phyloP scores from a whole-genome alignment of 2,797 vertebrate species.

The Brachymystax lenok region DNA sequence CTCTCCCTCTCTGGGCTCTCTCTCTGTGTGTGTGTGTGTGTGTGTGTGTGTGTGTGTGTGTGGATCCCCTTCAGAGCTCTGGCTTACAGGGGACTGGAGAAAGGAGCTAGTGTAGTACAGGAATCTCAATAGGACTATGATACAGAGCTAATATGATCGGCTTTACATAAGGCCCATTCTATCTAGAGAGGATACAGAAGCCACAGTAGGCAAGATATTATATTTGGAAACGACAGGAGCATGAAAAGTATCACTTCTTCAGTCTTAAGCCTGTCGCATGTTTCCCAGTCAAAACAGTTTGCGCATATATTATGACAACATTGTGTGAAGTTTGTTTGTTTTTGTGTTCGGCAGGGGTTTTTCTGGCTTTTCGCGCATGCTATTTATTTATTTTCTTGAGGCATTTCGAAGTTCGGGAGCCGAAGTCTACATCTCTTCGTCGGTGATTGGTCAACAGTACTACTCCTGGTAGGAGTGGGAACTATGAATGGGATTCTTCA shows the following conservation, averaged over 20 bases:
- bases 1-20: not conserved
- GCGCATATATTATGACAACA: too few species aligned
- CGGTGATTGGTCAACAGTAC: too few species aligned
- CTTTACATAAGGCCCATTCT: not conserved
- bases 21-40: not conserved
- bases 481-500: too few species aligned
- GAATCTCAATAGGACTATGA: not conserved
- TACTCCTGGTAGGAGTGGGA: too few species aligned
- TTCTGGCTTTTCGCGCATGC: too few species aligned
- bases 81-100: not conserved
- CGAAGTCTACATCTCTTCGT: too few species aligned
- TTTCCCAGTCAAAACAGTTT: too few species aligned
- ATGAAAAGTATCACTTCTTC: not conserved
- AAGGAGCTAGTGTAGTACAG: not conserved
- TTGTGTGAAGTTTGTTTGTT: too few species aligned
- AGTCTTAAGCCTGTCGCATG: not conserved
- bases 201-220: not conserved
- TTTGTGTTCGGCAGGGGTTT: too few species aligned
- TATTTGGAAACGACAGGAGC: not conserved
- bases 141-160: not conserved
- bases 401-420: too few species aligned
- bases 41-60: not conserved
- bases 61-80: not conserved
- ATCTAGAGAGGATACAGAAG: not conserved
- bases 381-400: too few species aligned